These are phyloP conservation scores for Eremophila alpestris DNA, from an alignment of 2,797 vertebrate species.

Conservation along the genomic window DNA sequence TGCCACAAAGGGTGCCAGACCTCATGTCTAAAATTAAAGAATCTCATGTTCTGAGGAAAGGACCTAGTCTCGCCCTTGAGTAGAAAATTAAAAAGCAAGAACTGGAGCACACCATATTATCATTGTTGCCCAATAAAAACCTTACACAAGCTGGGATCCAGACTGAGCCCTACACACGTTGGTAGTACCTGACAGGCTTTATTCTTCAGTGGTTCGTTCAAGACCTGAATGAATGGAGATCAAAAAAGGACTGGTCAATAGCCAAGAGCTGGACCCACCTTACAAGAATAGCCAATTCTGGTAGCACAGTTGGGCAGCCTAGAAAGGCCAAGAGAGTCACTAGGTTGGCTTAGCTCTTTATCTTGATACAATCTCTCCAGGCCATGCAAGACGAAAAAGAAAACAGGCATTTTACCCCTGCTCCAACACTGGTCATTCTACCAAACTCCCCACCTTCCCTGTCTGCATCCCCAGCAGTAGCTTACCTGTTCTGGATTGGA, in stretches of 20 bases:
- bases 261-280: background rate
- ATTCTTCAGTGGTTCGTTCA: background rate
- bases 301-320: background rate
- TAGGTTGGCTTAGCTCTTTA: background rate
- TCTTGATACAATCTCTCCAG: background rate
- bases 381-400: background rate
- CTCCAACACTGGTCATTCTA: background rate
- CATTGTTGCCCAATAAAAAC: constrained; percentile 11
- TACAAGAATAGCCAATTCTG: background rate
- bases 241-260: background rate
- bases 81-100: constrained; percentile 41
- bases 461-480: background rate
- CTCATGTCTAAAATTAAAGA: constrained; percentile 58
- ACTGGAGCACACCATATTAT: background rate
- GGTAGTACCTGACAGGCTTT: background rate
- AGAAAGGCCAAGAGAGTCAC: background rate
- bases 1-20: constrained; percentile 68
- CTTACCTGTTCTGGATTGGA: background rate
- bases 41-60: constrained; percentile 47
- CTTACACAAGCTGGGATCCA: background rate
- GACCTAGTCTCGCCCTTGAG: constrained; percentile 44
- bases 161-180: background rate
- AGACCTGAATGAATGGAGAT: background rate
- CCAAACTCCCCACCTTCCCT: background rate
- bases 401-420: background rate